Evolutionary conservation across 2,888 invertebrate genomes (phyloP).

Genomic region (Microctonus brassicae): DNA sequence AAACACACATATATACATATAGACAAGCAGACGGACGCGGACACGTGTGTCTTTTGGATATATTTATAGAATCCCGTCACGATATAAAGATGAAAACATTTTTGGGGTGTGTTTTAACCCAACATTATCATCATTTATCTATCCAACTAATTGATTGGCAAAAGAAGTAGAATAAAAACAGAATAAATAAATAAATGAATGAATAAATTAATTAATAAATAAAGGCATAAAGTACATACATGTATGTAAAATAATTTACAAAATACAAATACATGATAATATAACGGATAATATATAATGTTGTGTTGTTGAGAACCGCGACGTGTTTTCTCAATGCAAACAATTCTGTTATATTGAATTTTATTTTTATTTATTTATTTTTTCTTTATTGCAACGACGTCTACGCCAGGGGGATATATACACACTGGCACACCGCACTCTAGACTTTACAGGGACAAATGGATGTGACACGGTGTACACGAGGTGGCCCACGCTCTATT

Average conservation of each 20-base stretch:
- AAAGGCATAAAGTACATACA: no score
- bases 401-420: constrained; percentile 38
- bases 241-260: neutral
- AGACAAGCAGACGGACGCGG: neutral
- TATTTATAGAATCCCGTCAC: constrained; percentile 29
- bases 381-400: neutral
- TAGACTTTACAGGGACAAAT: constrained; percentile 52
- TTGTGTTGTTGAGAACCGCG: constrained; percentile 4
- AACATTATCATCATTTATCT: constrained; percentile 7
- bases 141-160: constrained; percentile 18
- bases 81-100: constrained; percentile 25
- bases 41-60: constrained; percentile 12
- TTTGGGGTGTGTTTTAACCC: constrained; percentile 11
- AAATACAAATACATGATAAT: neutral
- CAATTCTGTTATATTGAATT: constrained; percentile 21
- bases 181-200: neutral
- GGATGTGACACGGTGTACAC: constrained; percentile 46
- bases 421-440: constrained; percentile 42
- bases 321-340: constrained; percentile 30
- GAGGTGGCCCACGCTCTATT: constrained; percentile 52
- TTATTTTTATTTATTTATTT: neutral
- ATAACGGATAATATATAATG: constrained; percentile 1
- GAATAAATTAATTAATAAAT: no score
- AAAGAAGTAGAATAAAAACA: neutral
- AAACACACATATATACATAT: neutral